Base-by-base conservation (phyloP, 2,113 vertebrate genomes). In the Typhlomys cinereus region DNA sequence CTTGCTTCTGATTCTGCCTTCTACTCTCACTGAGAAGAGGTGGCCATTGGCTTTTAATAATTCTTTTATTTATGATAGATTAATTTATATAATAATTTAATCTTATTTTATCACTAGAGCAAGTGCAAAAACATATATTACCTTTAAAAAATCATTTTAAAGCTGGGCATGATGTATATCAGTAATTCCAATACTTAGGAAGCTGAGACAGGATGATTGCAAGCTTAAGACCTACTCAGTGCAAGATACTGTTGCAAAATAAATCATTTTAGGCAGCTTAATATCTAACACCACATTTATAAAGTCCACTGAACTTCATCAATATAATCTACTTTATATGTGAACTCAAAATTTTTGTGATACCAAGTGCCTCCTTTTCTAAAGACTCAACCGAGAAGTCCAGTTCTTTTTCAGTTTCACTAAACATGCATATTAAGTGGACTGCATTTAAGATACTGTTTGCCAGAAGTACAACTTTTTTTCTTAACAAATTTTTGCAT, bases 281-380 rank as follows among this genome's bases (percentile, higher is more conserved):
- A 81, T 0, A 73, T n/a, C 52, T 67, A 91, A 93, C 46, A 57
- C 29, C 78, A 20, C 20, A 71, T 50, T 39, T 20, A 46, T 48
- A 76, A 89, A 96, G 88, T 0, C 0, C 1, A 95, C 2, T 44
- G 4, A 95, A 69, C 17, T 23, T 7, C 2, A 44, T 54, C 31
- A 64, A 29, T 69, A 91, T 73, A 66, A 76, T 50, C 27, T 74
- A 74, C 5, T 81, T 83, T 66, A 23, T 52, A 48, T 75, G 21
- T 87, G 73, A 79, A 70, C 71, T 59, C 82, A 88, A 25, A 90
- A 89, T 76, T n/a, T 95, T 61, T 89, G 41, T 92, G 20, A 25
- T 44, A 48, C 73, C 44, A 70, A 52, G 70, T 4, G 36, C 21
- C 17, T 85, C 13, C 17, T 85, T 80, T 90, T 80, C 17, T 62